These are phyloP conservation scores for Lottia gigantea DNA, from an alignment of 2,888 invertebrate species.

Conservation along the genomic window DNA sequence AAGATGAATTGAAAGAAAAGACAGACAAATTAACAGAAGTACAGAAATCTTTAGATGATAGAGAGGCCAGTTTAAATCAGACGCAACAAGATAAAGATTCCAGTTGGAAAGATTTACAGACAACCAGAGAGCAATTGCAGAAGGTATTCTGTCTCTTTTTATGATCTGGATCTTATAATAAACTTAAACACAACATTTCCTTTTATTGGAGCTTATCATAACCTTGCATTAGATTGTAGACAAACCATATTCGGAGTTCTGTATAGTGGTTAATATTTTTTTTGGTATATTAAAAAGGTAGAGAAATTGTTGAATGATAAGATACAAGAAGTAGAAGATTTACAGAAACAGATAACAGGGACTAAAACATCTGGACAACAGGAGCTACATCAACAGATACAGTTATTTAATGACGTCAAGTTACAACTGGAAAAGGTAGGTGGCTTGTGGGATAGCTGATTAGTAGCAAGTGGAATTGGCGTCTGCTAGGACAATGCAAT, in stretches of 20 bases:
- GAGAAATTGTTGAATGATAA: constrained; percentile 40
- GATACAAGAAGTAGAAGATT: constrained; percentile 29
- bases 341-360: constrained; percentile 51
- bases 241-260: no score
- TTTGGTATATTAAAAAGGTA: no score
- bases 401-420: constrained; percentile 47
- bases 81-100: constrained; percentile 40
- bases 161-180: no score
- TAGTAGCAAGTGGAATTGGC: not conserved
- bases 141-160: constrained; percentile 28
- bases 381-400: constrained; percentile 52
- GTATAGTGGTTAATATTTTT: no score
- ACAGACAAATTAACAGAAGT: constrained; percentile 44
- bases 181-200: no score
- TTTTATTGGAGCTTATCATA: no score
- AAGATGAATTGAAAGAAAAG: constrained; percentile 46
- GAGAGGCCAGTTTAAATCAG: constrained; percentile 35
- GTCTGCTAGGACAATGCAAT: not conserved
- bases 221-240: no score
- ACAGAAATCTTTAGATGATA: constrained; percentile 42
- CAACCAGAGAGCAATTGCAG: constrained; percentile 37
- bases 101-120: constrained; percentile 29
- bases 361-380: constrained; percentile 46
- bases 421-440: constrained; percentile 57
- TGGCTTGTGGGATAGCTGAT: not conserved